Conservation (phyloP, 2,113 vertebrate genomes). For the Calidris pygmaea region DNA sequence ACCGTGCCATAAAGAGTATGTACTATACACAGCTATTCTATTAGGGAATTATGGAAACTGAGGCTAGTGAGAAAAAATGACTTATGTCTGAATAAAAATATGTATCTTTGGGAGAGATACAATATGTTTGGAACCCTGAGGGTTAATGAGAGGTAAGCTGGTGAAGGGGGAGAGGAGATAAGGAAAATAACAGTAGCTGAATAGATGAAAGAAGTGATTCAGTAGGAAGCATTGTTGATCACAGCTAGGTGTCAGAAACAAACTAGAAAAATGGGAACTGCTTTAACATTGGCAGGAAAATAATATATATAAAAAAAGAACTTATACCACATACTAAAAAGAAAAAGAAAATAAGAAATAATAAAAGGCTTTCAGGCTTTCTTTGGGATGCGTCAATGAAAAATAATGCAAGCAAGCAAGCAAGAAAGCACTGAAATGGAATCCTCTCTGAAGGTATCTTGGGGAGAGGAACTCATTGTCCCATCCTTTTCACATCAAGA, state of each 20-base stretch:
- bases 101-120: slow-evolving; percentile 42
- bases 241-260: slow-evolving; percentile 78
- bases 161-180: slow-evolving; percentile 64
- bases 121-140: slow-evolving; percentile 61
- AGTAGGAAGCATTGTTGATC: slow-evolving; percentile 73
- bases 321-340: slow-evolving; percentile 67
- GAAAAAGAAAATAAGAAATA: slow-evolving; percentile 76
- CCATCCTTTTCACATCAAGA: slow-evolving; percentile 73
- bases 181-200: slow-evolving; percentile 68
- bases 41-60: slow-evolving; percentile 59
- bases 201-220: slow-evolving; percentile 74
- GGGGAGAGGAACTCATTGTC: slow-evolving; percentile 70
- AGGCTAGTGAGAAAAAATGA: slow-evolving; percentile 41
- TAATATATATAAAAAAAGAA: slow-evolving; percentile 58
- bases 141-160: slow-evolving; percentile 76
- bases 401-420: slow-evolving; percentile 69
- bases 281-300: slow-evolving; percentile 71
- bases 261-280: slow-evolving; percentile 74
- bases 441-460: slow-evolving; percentile 76
- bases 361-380: slow-evolving; percentile 75
- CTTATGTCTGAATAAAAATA: slow-evolving; percentile 47
- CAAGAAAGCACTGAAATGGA: slow-evolving; percentile 75
- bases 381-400: slow-evolving; percentile 55
- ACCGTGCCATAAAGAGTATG: not conserved
- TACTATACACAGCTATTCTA: slow-evolving; percentile 32